Evolutionary conservation across 92 coral and sea anemone species (phyloP).

Genomic region (Phenganax subtilis): DNA sequence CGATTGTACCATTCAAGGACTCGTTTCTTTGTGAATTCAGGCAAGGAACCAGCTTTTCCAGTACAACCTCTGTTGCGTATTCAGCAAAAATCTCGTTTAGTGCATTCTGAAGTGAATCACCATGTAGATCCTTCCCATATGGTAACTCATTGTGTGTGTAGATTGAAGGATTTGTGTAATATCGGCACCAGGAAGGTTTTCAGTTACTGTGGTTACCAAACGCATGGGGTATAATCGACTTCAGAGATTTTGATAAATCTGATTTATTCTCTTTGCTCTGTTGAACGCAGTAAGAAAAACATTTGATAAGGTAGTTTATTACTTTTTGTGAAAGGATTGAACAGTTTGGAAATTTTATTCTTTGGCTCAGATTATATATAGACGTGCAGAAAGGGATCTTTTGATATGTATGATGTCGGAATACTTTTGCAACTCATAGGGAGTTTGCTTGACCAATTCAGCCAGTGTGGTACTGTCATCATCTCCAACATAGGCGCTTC

Average conservation of each 20-base stretch:
- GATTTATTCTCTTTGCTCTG: constrained; percentile 31
- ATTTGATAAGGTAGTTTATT: constrained; percentile 12
- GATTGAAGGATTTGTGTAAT: constrained; percentile 21
- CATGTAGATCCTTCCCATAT: constrained; percentile 55
- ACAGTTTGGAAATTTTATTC: neutral
- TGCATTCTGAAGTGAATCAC: constrained; percentile 39
- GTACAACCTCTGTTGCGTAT: constrained; percentile 53
- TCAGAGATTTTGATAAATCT: neutral
- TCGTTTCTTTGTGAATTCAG: constrained; percentile 36
- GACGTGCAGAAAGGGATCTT: constrained; percentile 21
- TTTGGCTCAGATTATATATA: constrained; percentile 1
- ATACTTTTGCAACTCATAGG: constrained; percentile 32
- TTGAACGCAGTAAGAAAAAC: constrained; percentile 18
- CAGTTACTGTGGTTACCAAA: constrained; percentile 38
- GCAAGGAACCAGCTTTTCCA: constrained; percentile 41
- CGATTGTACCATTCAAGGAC: neutral
- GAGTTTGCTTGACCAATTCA: constrained; percentile 18
- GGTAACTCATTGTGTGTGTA: constrained; percentile 55
- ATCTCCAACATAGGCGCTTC: constrained; percentile 38
- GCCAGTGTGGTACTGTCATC: constrained; percentile 43
- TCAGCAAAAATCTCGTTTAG: constrained; percentile 42
- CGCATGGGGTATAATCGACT: constrained; percentile 35
- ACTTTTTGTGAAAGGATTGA: constrained; percentile 7
- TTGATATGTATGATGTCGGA: constrained; percentile 44
- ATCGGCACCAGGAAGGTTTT: constrained; percentile 46